Evolutionary conservation across 2,113 vertebrate species (phyloP).

Genomic region (Gnathonemus echidnorhynchus): DNA sequence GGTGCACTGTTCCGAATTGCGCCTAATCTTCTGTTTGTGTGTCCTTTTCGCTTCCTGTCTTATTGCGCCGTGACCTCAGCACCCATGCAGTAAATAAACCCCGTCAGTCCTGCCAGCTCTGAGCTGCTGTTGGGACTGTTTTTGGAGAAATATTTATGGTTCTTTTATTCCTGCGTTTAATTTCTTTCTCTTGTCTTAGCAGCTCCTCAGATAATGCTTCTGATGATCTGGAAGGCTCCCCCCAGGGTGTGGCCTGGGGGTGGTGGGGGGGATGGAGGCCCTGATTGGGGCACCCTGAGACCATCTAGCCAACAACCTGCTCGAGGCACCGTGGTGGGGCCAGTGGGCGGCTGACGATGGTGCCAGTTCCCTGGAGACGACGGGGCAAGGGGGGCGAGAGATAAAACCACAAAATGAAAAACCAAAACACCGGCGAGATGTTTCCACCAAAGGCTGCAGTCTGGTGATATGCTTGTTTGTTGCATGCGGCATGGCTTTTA

Average conservation of each 20-base stretch:
- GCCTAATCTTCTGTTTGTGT: neutral
- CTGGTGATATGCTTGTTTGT: neutral
- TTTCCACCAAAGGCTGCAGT: neutral
- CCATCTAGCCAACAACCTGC: neutral
- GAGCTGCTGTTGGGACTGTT: neutral
- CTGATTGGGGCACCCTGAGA: neutral
- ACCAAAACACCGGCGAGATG: neutral
- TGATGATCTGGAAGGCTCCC: neutral
- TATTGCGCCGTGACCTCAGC: neutral
- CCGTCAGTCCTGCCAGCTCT: neutral
- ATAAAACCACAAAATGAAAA: neutral
- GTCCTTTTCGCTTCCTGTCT: neutral
- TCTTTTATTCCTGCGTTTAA: neutral
- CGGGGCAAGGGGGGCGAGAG: neutral
- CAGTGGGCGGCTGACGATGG: neutral
- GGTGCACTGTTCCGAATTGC: neutral
- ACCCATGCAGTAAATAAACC: neutral
- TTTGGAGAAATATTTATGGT: neutral
- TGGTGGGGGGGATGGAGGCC: neutral
- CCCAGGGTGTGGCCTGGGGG: neutral
- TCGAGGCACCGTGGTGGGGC: neutral
- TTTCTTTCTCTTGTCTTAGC: neutral
- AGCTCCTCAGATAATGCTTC: neutral
- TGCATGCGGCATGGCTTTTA: neutral
- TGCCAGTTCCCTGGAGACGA: neutral